Conservation (phyloP, 2,797 vertebrate genomes). For the Acipenser transmontanus region DNA sequence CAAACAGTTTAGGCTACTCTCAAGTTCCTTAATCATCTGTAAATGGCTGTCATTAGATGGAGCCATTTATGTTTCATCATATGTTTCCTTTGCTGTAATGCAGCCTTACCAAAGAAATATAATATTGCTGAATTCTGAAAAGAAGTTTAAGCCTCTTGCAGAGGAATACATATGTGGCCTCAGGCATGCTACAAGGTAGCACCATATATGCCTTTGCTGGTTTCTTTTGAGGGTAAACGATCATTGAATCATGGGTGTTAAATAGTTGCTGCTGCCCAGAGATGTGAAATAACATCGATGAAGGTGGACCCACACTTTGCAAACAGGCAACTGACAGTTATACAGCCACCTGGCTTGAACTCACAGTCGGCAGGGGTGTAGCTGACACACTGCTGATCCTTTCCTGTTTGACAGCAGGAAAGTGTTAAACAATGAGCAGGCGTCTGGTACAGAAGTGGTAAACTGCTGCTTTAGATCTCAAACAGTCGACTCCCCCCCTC, state of each 20-base stretch:
- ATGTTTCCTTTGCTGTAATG: slow-evolving; percentile 15
- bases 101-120: slow-evolving; percentile 19
- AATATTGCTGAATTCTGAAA: slow-evolving; percentile 24
- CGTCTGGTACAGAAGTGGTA: not conserved
- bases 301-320: not conserved
- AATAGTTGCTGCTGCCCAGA: not conserved
- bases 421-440: not conserved
- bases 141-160: slow-evolving; percentile 28
- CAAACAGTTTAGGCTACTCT: no score
- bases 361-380: not conserved
- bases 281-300: not conserved
- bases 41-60: no score
- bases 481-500: not conserved
- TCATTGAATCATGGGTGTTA: not conserved
- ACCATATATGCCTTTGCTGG: no score
- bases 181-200: slow-evolving; percentile 8
- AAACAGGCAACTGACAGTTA: not conserved
- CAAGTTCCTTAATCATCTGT: no score
- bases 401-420: slow-evolving; percentile 3
- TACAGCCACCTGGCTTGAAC: not conserved
- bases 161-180: slow-evolving; percentile 35
- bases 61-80: no score
- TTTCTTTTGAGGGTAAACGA: no score
- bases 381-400: not conserved
- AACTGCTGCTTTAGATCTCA: not conserved